These are phyloP conservation scores for Drosophila erecta DNA, from an alignment of 1,140 invertebrate species.

Conservation along the genomic window DNA sequence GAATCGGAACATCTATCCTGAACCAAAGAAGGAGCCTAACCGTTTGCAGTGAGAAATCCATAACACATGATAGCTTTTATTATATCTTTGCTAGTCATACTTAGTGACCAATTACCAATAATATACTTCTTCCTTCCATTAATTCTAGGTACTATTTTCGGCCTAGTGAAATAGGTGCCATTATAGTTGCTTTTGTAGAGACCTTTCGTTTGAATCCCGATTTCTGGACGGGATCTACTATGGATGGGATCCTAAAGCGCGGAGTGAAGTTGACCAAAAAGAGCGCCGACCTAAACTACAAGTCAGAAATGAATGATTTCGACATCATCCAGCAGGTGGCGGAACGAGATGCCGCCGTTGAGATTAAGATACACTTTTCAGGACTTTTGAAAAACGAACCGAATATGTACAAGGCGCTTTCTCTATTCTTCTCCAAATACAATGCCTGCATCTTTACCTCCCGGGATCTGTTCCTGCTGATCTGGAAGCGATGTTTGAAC, in stretches of 20 bases:
- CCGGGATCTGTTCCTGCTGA: slow-evolving; percentile 68
- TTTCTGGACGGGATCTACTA: slow-evolving; percentile 74
- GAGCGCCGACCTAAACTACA: slow-evolving; percentile 54
- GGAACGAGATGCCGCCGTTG: slow-evolving; percentile 57
- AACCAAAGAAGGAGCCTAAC: slow-evolving; percentile 30
- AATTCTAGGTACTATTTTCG: slow-evolving; percentile 52
- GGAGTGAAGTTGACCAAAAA: slow-evolving; percentile 63
- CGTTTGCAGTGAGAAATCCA: neutral
- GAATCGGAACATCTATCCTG: slow-evolving; percentile 62
- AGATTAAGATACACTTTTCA: slow-evolving; percentile 64
- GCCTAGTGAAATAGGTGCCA: slow-evolving; percentile 66
- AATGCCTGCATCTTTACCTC: slow-evolving; percentile 74
- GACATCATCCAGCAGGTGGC: slow-evolving; percentile 72
- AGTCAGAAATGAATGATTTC: slow-evolving; percentile 61
- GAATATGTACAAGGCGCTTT: slow-evolving; percentile 72
- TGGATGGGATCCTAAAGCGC: slow-evolving; percentile 70
- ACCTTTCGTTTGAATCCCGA: slow-evolving; percentile 77
- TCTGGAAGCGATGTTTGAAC: slow-evolving; percentile 78
- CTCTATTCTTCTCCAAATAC: slow-evolving; percentile 70
- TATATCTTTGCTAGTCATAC: neutral
- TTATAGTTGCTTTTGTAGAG: slow-evolving; percentile 76
- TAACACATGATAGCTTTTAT: too few relatives aligned
- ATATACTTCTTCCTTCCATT: too few relatives aligned
- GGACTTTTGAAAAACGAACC: slow-evolving; percentile 71
- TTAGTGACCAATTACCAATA: too few relatives aligned